Base-by-base conservation (phyloP, 2,888 invertebrate species). In the Thecophora atra region DNA sequence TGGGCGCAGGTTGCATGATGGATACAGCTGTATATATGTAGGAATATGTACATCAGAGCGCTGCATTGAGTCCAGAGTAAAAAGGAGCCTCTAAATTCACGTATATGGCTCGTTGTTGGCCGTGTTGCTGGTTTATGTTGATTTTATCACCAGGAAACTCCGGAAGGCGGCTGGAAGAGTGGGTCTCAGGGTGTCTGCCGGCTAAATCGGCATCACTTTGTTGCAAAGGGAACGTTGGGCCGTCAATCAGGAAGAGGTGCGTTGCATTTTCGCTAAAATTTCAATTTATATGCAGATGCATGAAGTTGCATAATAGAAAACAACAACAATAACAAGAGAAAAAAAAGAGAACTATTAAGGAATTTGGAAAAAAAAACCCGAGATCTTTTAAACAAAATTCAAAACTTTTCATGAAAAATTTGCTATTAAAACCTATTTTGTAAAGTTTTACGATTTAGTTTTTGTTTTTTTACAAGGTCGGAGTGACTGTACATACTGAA, bases 241-340 rank as follows among this genome's bases (percentile, higher is more conserved):
- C 54, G 26, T 68, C 44, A 68, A 68, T 26, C 62, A 60, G 51
- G 28, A 69, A 60, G 37, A 37, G 37, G 6, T 37, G 69, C 17
- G 66, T 21, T 60, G 67, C 67, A 67, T 67, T 72, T 67, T 67
- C 67, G 72, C 37, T 62, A 67, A 72, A 72, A 72, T 71, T 73
- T 65, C 72, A 74, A 77, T 76, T 73, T 73, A 75, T 74, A 77
- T 77, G 75, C 76, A 76, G 75, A 75, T 76, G 70, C 76, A 73
- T 73, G 74, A 63, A 73, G 67, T 66, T 63, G 71, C 67, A 70
- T 72, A 71, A 73, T 73, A 74, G 72, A 74, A 65, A 70, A 64
- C 56, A 69, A 64, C 30, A 47, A 54, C 63, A 72, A 37, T 42
- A 69, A 68, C 64, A 69, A 51, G 26, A 56, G 13, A 42, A 54